Evolutionary conservation across 1,140 invertebrate genomes (phyloP).

Genomic region (Augochlora pura): DNA sequence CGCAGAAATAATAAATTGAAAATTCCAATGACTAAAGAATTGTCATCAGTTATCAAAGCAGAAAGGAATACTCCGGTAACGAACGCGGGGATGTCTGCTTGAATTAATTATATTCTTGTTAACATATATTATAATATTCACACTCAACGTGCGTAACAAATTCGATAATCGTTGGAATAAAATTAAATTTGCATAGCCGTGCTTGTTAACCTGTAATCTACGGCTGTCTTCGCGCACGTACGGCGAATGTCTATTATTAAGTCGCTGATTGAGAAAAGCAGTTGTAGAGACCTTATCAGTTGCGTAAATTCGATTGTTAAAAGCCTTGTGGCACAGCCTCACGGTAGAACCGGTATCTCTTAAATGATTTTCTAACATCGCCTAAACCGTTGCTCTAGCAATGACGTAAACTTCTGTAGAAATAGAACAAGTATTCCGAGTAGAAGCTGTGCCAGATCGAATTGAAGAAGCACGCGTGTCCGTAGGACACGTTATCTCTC

Average conservation of each 20-base stretch:
- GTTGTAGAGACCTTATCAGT: background rate
- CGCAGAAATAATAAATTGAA: too few species aligned
- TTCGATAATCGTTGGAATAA: too few species aligned
- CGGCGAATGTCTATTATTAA: background rate
- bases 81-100: too few species aligned
- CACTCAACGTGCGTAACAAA: too few species aligned
- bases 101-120: too few species aligned
- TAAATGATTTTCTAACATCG: background rate
- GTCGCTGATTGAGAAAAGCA: background rate
- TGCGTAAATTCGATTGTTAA: background rate
- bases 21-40: too few species aligned
- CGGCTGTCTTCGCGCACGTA: too few species aligned
- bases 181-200: too few species aligned
- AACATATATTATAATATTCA: too few species aligned
- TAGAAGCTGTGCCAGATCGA: slow-evolving; percentile 9
- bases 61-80: too few species aligned
- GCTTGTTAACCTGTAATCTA: too few species aligned
- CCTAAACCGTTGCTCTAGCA: background rate
- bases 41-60: too few species aligned
- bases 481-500: slow-evolving; percentile 1
- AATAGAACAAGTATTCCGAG: background rate
- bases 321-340: background rate
- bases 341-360: background rate
- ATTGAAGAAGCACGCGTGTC: background rate
- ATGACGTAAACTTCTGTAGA: slow-evolving; percentile 6